Conservation (phyloP, 2,888 invertebrate species). For the Lampropteryx suffumata region DNA sequence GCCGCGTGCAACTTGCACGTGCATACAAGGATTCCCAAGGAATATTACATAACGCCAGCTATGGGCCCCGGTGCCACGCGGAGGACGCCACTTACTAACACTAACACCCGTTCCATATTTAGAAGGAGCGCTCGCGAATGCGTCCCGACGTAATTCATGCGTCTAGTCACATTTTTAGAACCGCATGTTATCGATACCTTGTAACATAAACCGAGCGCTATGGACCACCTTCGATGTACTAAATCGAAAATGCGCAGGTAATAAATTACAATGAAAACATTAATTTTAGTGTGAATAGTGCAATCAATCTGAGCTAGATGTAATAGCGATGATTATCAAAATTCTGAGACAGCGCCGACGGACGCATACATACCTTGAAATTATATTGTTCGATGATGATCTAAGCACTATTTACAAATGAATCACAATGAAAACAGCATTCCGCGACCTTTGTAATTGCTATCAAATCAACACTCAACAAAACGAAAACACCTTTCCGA, state of each 20-base stretch:
- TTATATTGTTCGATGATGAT: slow-evolving; percentile 48
- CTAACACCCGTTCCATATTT: slow-evolving; percentile 76
- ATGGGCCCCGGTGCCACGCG: slow-evolving; percentile 49
- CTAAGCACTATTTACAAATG: slow-evolving; percentile 64
- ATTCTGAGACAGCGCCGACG: slow-evolving; percentile 4
- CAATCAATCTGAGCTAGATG: slow-evolving; percentile 39
- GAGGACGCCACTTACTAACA: slow-evolving; percentile 57
- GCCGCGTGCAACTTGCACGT: slow-evolving; percentile 75
- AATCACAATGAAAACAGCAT: slow-evolving; percentile 78
- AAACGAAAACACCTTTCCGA: slow-evolving; percentile 73
- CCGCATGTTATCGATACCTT: slow-evolving; percentile 76
- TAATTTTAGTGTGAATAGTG: slow-evolving; percentile 30
- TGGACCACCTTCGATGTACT: slow-evolving; percentile 41
- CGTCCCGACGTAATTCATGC: slow-evolving; percentile 66
- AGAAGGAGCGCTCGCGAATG: slow-evolving; percentile 74
- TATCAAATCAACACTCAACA: slow-evolving; percentile 69
- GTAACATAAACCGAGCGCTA: slow-evolving; percentile 39
- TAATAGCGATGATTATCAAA: slow-evolving; percentile 9
- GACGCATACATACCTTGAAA: slow-evolving; percentile 56
- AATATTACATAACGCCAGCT: slow-evolving; percentile 73
- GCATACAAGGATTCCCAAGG: slow-evolving; percentile 59
- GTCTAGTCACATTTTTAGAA: slow-evolving; percentile 78
- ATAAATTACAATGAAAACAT: slow-evolving; percentile 50
- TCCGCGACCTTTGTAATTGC: slow-evolving; percentile 71
- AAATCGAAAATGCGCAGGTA: slow-evolving; percentile 57